Conservation (phyloP, 2,113 vertebrate species). For the Phoenicopterus ruber region DNA sequence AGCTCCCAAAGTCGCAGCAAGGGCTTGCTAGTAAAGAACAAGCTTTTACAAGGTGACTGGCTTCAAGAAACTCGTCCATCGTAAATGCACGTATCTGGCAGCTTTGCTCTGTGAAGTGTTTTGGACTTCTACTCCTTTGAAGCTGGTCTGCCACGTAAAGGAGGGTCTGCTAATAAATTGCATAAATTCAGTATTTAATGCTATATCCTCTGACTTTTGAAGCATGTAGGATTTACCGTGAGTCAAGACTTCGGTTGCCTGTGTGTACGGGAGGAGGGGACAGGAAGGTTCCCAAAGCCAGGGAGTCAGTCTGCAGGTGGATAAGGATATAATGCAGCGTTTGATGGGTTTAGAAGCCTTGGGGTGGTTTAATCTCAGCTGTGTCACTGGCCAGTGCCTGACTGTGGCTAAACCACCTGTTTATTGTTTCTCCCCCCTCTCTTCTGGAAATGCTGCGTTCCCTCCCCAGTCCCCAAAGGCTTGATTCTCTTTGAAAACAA, state of each 20-base stretch:
- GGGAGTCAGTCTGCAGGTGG: background rate
- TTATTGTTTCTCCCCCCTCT: background rate
- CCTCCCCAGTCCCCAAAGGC: background rate
- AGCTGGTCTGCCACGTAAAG: background rate
- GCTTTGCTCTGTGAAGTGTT: background rate
- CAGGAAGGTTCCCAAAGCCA: background rate
- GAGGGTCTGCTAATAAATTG: background rate
- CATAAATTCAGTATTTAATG: background rate
- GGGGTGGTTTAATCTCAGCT: background rate
- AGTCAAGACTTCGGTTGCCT: background rate
- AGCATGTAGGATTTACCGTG: background rate
- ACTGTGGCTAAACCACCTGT: background rate
- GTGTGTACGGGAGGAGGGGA: background rate
- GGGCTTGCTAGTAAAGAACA: background rate
- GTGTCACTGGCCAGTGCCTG: background rate
- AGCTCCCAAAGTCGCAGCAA: background rate
- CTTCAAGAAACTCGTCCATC: background rate
- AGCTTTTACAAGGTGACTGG: background rate
- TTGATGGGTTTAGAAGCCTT: background rate
- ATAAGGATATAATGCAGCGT: background rate
- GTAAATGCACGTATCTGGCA: rapidly evolving
- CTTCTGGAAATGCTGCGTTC: background rate
- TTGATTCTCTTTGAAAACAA: background rate
- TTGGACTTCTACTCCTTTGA: background rate
- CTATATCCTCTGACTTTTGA: background rate